phyloP scores from a whole-genome alignment of 2,797 vertebrate species.

The Rhynchotus rufescens region DNA sequence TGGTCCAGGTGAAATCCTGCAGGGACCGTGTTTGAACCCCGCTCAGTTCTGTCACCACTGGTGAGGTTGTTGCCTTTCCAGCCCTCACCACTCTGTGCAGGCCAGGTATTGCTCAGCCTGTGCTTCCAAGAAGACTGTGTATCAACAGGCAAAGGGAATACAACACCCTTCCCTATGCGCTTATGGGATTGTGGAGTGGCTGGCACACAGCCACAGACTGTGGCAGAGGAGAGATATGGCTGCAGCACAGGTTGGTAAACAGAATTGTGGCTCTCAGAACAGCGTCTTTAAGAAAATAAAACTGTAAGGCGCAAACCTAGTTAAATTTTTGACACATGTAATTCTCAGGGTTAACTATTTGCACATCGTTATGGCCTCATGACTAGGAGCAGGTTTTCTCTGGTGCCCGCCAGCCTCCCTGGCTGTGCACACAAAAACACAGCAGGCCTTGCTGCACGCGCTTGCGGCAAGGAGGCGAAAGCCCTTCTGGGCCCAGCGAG shows the following conservation, averaged over 20 bases:
- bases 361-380: background rate
- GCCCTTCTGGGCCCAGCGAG: background rate
- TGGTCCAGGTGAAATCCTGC: background rate
- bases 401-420: background rate
- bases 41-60: background rate
- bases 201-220: background rate
- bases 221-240: background rate
- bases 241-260: background rate
- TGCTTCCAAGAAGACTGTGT: background rate
- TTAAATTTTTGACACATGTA: background rate
- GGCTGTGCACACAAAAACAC: background rate
- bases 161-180: background rate
- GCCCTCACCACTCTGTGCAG: background rate
- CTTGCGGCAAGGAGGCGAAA: background rate
- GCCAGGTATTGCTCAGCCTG: background rate
- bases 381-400: background rate
- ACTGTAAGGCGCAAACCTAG: background rate
- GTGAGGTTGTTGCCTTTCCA: rapidly evolving
- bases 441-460: background rate
- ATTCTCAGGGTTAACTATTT: background rate
- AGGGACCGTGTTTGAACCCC: background rate
- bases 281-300: background rate
- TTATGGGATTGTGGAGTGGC: rapidly evolving
- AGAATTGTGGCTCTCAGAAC: background rate
- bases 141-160: background rate